Base-by-base conservation (phyloP, 35 echinoderm and acorn worm species). In the Anneissia japonica region DNA sequence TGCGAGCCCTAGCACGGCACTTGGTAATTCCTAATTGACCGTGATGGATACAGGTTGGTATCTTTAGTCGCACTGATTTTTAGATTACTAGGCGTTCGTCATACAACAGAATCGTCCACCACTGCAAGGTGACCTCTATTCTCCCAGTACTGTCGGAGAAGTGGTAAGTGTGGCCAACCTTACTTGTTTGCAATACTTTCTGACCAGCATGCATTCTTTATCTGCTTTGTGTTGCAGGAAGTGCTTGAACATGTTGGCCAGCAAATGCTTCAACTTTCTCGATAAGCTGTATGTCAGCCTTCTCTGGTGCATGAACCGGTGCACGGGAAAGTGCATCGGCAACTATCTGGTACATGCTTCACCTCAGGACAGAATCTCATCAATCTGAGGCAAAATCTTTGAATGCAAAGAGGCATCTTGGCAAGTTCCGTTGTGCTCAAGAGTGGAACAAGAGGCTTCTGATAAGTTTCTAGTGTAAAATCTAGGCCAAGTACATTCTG, bases 371-470 rank as follows among this genome's bases (percentile, higher is more conserved):
- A 32, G 72, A 83, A 93, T 73, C 91, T 10, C 91, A 93, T 93
- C 81, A 86, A 43, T 37, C 37, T 38, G 26, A 89, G 46, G 0
- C 87, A 33, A 39, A 93, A 93, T 0, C 87, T 29, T 84, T 89
- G 86, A 19, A 93, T 84, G 16, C 87, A 74, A 36, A 87, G 76
- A 31, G 87, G 87, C 51, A 93, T 83, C 30, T 87, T 74, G 36
- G 43, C 34, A 5, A 94, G 45, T 21, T 90, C 88, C 41, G 81
- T 94, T 28, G 30, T 46, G 14, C 73, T 46, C 32, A 86, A 43
- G 29, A 87, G 79, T 33, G 88, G 46, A 13, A 90, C 76, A 34
- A 94, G 40, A 35, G 88, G 88, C 32, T 94, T 94, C 84, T 94
- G 92, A 46, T 94, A 84, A 14, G 84, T 94, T 79, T 90, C 92